Evolutionary conservation across 2,888 invertebrate genomes (phyloP).

Genomic region (Lymantria dispar): DNA sequence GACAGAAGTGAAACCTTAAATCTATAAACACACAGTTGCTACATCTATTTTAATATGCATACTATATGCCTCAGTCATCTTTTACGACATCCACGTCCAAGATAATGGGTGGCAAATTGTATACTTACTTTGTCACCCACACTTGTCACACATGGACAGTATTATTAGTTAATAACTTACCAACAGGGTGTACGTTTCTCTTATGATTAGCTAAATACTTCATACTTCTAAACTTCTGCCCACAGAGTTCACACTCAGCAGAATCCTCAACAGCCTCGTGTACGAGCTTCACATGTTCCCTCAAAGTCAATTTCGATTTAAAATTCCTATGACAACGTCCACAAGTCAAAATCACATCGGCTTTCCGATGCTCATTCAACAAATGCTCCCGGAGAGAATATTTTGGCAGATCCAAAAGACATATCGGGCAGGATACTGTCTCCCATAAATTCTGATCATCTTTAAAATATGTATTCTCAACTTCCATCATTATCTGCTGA

Average conservation of each 20-base stretch:
- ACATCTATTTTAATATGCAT: too few species aligned
- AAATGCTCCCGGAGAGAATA: constrained; percentile 39
- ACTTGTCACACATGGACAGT: too few species aligned
- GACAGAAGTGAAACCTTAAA: too few species aligned
- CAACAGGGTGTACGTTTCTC: constrained; percentile 48
- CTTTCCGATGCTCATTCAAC: constrained; percentile 33
- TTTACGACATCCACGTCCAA: too few species aligned
- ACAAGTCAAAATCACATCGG: constrained; percentile 31
- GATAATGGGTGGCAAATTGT: too few species aligned
- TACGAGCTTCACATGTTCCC: constrained; percentile 45
- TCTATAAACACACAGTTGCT: too few species aligned
- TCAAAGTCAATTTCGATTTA: constrained; percentile 40
- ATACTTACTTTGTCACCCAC: too few species aligned
- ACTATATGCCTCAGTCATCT: too few species aligned
- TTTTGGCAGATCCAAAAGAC: constrained; percentile 35
- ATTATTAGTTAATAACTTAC: too few species aligned
- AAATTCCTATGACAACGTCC: constrained; percentile 38
- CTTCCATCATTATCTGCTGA: constrained; percentile 33
- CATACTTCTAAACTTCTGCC: constrained; percentile 42
- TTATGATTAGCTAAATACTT: constrained; percentile 48
- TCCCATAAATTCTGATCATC: constrained; percentile 24
- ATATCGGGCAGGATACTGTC: constrained; percentile 33
- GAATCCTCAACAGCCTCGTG: constrained; percentile 46
- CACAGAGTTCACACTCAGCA: constrained; percentile 42
- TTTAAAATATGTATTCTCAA: constrained; percentile 23